Evolutionary conservation across 2,888 invertebrate species (phyloP), one percentile per base, ranked within the genome.

Genomic region (Pimpla rufipes): DNA sequence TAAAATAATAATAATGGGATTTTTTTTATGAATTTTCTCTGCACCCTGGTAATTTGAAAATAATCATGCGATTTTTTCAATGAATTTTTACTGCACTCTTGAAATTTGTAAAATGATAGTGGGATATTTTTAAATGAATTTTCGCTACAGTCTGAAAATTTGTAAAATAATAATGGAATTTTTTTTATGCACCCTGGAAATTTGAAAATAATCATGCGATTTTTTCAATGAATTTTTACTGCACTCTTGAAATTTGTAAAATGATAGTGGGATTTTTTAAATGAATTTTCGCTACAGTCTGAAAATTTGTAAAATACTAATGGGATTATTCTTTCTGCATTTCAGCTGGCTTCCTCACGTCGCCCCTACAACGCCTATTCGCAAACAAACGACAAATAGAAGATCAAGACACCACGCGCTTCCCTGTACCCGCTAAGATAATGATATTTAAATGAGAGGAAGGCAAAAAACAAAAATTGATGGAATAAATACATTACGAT

Each of bases 291-390:
- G 4, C 5, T 35, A n/a, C n/a, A n/a, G n/a, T n/a, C n/a, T n/a
- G 8, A 6, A 62, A 7, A 59, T 16, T 59, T 13, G 4, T 4
- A n/a, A 16, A 37, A 50, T 18, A 64, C 50, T 73, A 29, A 47
- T 16, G 23, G n/a, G n/a, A n/a, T n/a, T 21, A 47, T 42, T 21
- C 29, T 64, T 50, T 73, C 13, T 13, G 13, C 42, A 59, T 87
- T 89, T n/a, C 88, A 90, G 90, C 76, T 91, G 62, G 85, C 87
- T 23, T 88, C 88, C 6, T 85, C 88, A 71, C 88, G 88, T 57
- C 89, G 85, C 35, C 76, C 83, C 11, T 86, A 86, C 67, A 84
- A 86, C 35, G 83, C 78, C 57, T 86, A 88, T 47, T 37, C 79
- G 68, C 85, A 87, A 13, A 66, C 85, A 45, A 88, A 86, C 59